Conservation (phyloP, 2,113 vertebrate genomes). For the Caranx melampygus region DNA sequence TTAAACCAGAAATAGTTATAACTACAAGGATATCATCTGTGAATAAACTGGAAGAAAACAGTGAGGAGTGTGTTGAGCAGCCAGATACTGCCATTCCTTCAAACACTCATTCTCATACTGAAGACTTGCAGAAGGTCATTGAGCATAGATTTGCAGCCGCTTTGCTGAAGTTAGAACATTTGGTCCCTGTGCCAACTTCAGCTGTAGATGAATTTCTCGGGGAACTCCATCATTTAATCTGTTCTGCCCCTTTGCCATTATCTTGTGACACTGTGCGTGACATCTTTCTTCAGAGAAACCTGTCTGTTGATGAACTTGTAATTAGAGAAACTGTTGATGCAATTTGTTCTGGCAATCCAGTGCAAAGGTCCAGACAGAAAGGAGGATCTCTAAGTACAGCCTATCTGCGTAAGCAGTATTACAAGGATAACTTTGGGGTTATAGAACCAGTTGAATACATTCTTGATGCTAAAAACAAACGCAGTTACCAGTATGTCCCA, state of each 20-base stretch:
- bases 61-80: conserved; percentile 9
- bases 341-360: conserved; percentile 1
- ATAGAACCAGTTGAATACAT: conserved; percentile 28
- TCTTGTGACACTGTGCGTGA: conserved; percentile 1
- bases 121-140: conserved; percentile 15
- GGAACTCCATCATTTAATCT: conserved; percentile 17
- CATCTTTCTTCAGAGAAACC: conserved; percentile 15
- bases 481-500: conserved; percentile 24
- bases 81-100: conserved; percentile 26
- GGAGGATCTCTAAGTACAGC: background rate
- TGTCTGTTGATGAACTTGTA: conserved; percentile 2
- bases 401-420: background rate
- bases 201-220: background rate
- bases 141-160: conserved; percentile 23
- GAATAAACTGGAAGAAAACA: conserved; percentile 14
- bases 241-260: background rate
- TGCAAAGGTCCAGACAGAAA: conserved; percentile 11
- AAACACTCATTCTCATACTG: conserved; percentile 14
- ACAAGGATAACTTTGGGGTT: conserved; percentile 22
- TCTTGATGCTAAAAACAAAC: no score
- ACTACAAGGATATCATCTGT: background rate
- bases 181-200: conserved; percentile 11
- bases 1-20: no score
- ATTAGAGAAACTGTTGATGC: conserved; percentile 9
- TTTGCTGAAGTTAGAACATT: conserved; percentile 33